Percentiles rank a stretch among this genome's conserved stretches.
phyloP scores from a whole-genome alignment of 2,113 vertebrate species.

The Eurypyga helias region DNA sequence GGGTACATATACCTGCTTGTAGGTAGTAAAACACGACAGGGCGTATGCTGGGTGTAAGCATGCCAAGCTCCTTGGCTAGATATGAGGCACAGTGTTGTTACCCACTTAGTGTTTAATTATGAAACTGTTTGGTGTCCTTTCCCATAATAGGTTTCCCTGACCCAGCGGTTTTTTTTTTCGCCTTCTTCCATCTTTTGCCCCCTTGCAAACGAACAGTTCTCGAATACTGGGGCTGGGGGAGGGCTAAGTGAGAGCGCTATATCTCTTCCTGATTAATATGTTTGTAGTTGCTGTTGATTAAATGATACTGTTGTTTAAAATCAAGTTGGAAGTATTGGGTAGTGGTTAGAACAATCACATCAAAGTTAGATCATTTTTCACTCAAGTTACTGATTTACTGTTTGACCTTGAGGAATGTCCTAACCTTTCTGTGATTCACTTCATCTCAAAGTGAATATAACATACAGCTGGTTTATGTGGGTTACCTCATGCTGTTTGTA shows the following conservation, averaged over 20 bases:
- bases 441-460: neutral
- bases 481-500: neutral
- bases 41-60: neutral
- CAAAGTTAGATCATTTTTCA: neutral
- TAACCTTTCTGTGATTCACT: neutral
- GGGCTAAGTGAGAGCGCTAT: neutral
- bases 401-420: neutral
- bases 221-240: neutral
- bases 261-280: neutral
- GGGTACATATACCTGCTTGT: neutral
- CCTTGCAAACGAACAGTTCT: neutral
- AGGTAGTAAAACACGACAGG: neutral
- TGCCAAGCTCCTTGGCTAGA: neutral
- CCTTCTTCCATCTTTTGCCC: neutral
- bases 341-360: neutral
- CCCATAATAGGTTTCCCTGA: neutral
- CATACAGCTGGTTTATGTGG: neutral
- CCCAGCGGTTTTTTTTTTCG: neutral
- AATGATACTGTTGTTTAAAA: neutral
- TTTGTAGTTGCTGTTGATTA: neutral
- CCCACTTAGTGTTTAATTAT: neutral
- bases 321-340: neutral
- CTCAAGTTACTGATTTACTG: neutral
- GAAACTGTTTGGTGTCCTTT: neutral
- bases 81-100: neutral